Conservation (phyloP, 2,888 invertebrate species). For the Xylota sylvarum region DNA sequence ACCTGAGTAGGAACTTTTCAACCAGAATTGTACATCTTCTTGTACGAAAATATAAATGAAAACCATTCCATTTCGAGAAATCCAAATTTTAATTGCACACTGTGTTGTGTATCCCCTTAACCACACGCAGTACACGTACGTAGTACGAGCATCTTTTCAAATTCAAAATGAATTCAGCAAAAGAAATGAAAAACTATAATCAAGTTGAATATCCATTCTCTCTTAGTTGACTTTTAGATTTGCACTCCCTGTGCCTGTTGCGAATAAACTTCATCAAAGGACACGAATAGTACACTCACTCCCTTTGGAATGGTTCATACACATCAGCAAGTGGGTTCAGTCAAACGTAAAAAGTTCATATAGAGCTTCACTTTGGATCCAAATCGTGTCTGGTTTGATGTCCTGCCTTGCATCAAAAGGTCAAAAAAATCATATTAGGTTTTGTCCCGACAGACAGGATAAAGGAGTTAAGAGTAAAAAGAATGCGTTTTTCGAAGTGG, state of each 20-base stretch:
- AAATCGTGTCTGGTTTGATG: not conserved
- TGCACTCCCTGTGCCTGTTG: constrained; percentile 3
- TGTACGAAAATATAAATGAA: not conserved
- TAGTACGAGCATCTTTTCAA: not conserved
- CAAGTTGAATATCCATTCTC: constrained; percentile 12
- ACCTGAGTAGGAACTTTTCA: constrained; percentile 25
- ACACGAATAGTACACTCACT: not conserved
- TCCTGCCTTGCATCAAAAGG: constrained; percentile 24
- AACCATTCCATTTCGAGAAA: not conserved
- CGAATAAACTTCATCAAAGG: constrained; percentile 15
- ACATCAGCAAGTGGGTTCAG: not conserved
- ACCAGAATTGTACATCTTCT: not conserved
- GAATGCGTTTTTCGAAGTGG: constrained; percentile 8
- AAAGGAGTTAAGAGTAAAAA: not conserved
- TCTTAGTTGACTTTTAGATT: not conserved
- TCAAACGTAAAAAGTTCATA: constrained; percentile 3
- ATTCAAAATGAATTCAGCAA: not conserved
- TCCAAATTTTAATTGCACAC: constrained; percentile 12
- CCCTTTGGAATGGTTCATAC: not conserved
- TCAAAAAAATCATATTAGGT: constrained; percentile 21
- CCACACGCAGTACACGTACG: not conserved
- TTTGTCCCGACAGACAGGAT: constrained; percentile 13
- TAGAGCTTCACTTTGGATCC: not conserved
- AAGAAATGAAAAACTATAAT: not conserved
- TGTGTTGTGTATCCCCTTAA: not conserved